Evolutionary conservation across 2,113 vertebrate species (phyloP), one percentile per base, ranked within the genome.

Genomic region (Marmota monax): DNA sequence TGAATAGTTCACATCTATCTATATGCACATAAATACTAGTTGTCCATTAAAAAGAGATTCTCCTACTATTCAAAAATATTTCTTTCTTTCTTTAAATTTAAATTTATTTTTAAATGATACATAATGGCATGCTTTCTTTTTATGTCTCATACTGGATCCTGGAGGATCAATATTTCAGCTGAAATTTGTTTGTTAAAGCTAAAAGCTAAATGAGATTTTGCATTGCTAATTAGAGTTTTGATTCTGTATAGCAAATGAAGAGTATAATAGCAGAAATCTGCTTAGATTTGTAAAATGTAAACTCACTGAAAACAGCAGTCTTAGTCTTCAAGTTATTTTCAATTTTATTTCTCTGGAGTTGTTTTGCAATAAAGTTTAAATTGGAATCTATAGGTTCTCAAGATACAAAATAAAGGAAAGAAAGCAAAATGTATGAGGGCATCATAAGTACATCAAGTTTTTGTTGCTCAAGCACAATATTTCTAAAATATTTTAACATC

Each of bases 251-350:
- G 22, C 25, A 96, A 87, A 23, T 22, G 16, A 27, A 42, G 5
- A 73, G 12, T 25, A 34, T 34, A 67, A 42, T 78, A 34, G 58
- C 34, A 94, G 48, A 89, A 90, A 85, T 94, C 14, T 56, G 22
- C 53, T 96, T 95, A 32, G 14, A 23, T 85, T 83, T 32, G 1
- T 77, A 86, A 94, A 96, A 88, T 61, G 34, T 82, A 69, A 92
- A 9, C 16, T 67, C 22, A 65, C 4, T 22, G 18, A 70, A 84
- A 95, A 22, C 39, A 84, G 2, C 27, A n/a, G n/a, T 79, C 16
- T 22, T 79, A 5, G 14, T 32, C 23, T 61, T 76, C 73, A 85
- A 63, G 2, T 72, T 11, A 61, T 53, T 45, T 61, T 22, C 10
- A n/a, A 45, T 82, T 69, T 56, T 82, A 76, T 90, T 90, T 67